A percentile compares a stretch with the other conserved stretches of the same genome.
Evolutionary conservation across 2,797 vertebrate genomes (phyloP).

Genomic region (Etheostoma perlongum): DNA sequence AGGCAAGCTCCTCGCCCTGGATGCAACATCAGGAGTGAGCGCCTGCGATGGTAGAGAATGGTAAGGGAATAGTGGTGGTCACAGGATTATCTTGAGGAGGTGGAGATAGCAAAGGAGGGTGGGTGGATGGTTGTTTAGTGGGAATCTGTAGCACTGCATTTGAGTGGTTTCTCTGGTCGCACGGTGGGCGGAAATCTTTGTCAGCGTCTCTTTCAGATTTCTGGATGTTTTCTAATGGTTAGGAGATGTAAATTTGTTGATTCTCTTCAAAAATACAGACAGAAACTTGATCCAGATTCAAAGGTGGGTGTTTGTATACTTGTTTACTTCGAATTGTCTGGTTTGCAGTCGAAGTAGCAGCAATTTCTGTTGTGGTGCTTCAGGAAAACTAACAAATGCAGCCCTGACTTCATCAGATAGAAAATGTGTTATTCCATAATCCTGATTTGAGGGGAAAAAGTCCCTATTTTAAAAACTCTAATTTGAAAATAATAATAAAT

Average conservation of each 20-base stretch:
- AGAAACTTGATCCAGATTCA: slow-evolving; percentile 20
- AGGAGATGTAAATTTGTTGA: slow-evolving; percentile 12
- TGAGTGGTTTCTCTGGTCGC: slow-evolving; percentile 45
- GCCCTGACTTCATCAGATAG: background rate
- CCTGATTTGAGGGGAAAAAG: background rate
- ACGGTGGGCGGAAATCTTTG: slow-evolving; percentile 8
- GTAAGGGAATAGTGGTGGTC: slow-evolving; percentile 60
- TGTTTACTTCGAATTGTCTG: slow-evolving; percentile 6
- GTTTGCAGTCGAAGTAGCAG: background rate
- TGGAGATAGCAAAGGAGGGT: slow-evolving; percentile 60
- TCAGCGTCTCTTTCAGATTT: slow-evolving; percentile 13
- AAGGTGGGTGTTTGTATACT: slow-evolving; percentile 64
- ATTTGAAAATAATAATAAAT: background rate
- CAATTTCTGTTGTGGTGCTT: too few relatives aligned
- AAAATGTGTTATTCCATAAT: background rate
- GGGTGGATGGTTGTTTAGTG: slow-evolving; percentile 33
- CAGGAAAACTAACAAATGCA: background rate
- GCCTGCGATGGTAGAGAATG: slow-evolving; percentile 47
- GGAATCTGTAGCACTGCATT: slow-evolving; percentile 23
- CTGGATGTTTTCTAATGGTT: slow-evolving; percentile 37
- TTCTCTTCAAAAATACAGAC: slow-evolving; percentile 8
- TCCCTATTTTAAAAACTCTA: background rate
- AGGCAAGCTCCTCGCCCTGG: slow-evolving; percentile 38
- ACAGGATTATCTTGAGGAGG: slow-evolving; percentile 61
- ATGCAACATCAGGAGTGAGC: slow-evolving; percentile 38